Conservation (phyloP, 1,140 invertebrate species). For the Bathynomus jamesi region DNA sequence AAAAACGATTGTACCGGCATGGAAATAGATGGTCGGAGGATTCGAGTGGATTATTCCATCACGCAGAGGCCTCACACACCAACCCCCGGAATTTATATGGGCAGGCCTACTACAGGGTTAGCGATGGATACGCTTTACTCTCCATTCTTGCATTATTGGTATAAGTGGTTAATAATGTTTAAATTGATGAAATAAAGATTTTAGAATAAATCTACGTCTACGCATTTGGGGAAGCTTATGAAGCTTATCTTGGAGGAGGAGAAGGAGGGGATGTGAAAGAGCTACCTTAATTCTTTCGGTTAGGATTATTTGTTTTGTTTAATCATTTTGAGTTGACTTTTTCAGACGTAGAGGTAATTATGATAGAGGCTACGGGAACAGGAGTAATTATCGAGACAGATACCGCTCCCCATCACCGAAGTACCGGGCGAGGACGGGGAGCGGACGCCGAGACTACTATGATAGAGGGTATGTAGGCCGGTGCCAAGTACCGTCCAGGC, state of each 20-base stretch:
- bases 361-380: neutral
- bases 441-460: too few relatives aligned
- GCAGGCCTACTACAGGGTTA: conserved; percentile 61
- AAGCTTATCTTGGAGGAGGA: too few relatives aligned
- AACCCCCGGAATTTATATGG: conserved; percentile 96
- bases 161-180: neutral
- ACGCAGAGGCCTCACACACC: conserved; percentile 95
- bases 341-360: neutral
- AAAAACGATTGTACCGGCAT: conserved; percentile 89
- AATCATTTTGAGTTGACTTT: neutral
- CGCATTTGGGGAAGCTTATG: too few relatives aligned
- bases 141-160: neutral
- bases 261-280: too few relatives aligned
- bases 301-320: too few relatives aligned
- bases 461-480: too few relatives aligned
- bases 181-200: neutral
- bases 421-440: neutral
- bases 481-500: too few relatives aligned
- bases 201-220: neutral
- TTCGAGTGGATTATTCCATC: conserved; percentile 93
- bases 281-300: too few relatives aligned
- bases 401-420: neutral
- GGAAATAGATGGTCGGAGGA: conserved; percentile 81
- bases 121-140: neutral
- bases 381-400: neutral